Conservation (phyloP, 2,113 vertebrate genomes). For the Serinus canaria region DNA sequence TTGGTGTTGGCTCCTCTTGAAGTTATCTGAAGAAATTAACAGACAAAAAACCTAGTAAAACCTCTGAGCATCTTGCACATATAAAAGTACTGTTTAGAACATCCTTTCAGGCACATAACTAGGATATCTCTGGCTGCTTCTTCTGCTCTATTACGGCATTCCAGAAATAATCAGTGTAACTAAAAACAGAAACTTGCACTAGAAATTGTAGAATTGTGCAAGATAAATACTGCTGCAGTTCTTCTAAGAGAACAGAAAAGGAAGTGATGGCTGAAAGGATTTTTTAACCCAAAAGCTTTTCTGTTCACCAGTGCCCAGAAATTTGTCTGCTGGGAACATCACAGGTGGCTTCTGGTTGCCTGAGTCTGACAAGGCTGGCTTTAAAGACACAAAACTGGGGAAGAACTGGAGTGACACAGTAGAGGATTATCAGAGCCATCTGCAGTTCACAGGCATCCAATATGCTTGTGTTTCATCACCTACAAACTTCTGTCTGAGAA, state of each 20-base stretch:
- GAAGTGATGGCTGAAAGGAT: not conserved
- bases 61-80: not conserved
- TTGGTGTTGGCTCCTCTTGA: not conserved
- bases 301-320: not conserved
- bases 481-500: not conserved
- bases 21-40: not conserved
- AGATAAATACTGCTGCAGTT: not conserved
- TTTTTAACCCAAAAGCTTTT: not conserved
- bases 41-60: not conserved
- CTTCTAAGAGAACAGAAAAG: not conserved
- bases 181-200: not conserved
- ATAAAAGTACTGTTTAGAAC: not conserved
- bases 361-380: not conserved
- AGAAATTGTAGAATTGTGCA: not conserved
- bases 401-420: not conserved
- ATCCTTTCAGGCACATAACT: not conserved
- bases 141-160: not conserved
- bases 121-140: not conserved
- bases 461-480: not conserved
- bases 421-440: not conserved
- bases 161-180: not conserved
- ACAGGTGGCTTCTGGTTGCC: not conserved
- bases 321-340: not conserved
- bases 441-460: not conserved
- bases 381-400: not conserved